A percentile compares a stretch with the other conserved stretches of the same genome.
These are phyloP conservation scores for Horisme vitalbata DNA, from an alignment of 2,888 invertebrate genomes.

Conservation along the genomic window DNA sequence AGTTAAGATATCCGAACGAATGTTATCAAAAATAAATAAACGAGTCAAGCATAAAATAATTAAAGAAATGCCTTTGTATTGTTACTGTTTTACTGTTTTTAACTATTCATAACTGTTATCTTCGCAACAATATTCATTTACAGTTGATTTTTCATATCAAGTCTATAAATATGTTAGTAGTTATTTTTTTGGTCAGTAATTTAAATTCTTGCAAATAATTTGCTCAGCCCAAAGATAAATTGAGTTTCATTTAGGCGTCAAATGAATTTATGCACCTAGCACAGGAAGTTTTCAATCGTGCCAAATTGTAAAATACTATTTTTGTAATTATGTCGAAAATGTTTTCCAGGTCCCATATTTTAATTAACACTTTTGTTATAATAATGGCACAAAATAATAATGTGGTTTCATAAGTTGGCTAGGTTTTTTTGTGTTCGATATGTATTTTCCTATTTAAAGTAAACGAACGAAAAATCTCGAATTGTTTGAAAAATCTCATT, in stretches of 20 bases:
- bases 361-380: conserved; percentile 29
- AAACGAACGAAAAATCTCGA: conserved; percentile 38
- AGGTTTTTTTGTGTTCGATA: conserved; percentile 5
- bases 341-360: conserved; percentile 32
- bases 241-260: conserved; percentile 43
- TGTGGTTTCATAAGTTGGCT: conserved; percentile 3
- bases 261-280: conserved; percentile 24
- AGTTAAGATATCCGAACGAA: conserved; percentile 69
- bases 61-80: conserved; percentile 20
- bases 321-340: conserved; percentile 33
- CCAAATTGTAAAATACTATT: conserved; percentile 59
- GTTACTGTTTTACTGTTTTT: conserved; percentile 31
- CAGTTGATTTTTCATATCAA: conserved; percentile 43
- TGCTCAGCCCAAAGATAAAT: conserved; percentile 58
- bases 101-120: conserved; percentile 37
- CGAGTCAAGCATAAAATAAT: conserved; percentile 18
- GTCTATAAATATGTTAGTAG: conserved; percentile 54
- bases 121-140: conserved; percentile 33
- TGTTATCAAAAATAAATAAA: conserved; percentile 31
- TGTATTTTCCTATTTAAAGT: conserved; percentile 25
- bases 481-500: conserved; percentile 40
- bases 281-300: conserved; percentile 54
- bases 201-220: conserved; percentile 42
- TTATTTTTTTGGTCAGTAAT: conserved; percentile 67
- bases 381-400: too few relatives aligned